Conservation (phyloP, 2,888 invertebrate species). For the Melinaea marsaeus region DNA sequence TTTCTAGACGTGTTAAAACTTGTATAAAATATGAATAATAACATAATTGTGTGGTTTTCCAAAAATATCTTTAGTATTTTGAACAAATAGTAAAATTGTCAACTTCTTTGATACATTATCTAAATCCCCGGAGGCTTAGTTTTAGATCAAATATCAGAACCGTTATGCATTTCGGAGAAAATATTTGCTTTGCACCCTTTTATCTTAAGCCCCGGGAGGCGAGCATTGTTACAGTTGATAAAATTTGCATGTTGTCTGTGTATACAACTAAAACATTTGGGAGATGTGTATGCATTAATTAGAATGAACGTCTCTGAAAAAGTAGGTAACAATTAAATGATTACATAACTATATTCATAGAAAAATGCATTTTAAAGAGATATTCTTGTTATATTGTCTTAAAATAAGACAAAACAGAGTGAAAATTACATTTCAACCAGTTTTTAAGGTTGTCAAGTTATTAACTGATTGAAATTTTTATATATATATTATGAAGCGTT, state of each 20-base stretch:
- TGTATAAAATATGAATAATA: neutral
- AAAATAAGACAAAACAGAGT: no score
- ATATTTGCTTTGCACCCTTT: constrained; percentile 32
- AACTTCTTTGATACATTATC: constrained; percentile 18
- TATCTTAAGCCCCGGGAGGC: constrained; percentile 27
- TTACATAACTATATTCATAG: no score
- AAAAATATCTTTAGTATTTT: neutral
- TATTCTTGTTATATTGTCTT: no score
- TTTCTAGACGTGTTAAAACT: neutral
- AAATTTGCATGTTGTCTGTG: constrained; percentile 29
- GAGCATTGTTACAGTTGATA: constrained; percentile 17
- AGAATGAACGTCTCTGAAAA: no score
- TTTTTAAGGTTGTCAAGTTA: no score
- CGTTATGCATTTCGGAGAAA: constrained; percentile 31
- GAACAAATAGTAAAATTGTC: constrained; percentile 15
- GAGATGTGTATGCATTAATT: neutral
- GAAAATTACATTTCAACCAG: no score
- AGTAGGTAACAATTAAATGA: no score
- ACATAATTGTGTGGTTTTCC: neutral
- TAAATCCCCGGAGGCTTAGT: constrained; percentile 23
- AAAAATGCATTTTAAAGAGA: no score
- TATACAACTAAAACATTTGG: neutral
- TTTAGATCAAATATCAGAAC: constrained; percentile 25
- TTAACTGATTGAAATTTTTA: no score
- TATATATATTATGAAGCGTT: no score